phyloP scores from a whole-genome alignment of 2,888 invertebrate genomes.

The Pandemis cinnamomeana region DNA sequence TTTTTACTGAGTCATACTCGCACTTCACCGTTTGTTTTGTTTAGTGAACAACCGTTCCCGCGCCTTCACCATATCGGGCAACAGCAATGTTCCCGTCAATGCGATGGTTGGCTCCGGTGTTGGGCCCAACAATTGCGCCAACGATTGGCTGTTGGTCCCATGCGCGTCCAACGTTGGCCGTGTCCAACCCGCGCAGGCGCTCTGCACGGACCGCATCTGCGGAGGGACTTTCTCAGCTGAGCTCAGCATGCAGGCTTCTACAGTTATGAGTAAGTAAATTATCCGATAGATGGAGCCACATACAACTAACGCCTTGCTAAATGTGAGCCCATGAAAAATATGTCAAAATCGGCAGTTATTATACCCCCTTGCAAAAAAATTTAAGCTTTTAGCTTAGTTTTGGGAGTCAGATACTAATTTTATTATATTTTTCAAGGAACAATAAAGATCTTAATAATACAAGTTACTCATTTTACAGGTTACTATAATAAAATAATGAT shows the following conservation, averaged over 20 bases:
- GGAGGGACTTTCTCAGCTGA: conserved; percentile 92
- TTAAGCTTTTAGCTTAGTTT: no score
- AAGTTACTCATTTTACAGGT: no score
- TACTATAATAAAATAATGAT: no score
- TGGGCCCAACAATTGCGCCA: conserved; percentile 88
- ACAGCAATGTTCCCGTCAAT: conserved; percentile 87
- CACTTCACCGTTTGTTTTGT: background rate
- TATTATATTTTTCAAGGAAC: no score
- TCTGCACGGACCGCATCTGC: conserved; percentile 92
- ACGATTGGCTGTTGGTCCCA: conserved; percentile 92
- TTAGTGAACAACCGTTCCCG: conserved; percentile 88
- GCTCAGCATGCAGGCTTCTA: conserved; percentile 86
- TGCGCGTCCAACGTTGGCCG: conserved; percentile 89
- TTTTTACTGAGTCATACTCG: no score
- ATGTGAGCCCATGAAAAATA: no score
- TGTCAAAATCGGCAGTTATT: no score
- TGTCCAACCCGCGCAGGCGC: conserved; percentile 81
- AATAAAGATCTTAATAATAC: no score
- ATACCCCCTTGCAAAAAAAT: no score
- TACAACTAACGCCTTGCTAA: no score
- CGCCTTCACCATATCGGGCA: conserved; percentile 91
- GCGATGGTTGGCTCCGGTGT: conserved; percentile 88
- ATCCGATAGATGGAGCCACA: no score
- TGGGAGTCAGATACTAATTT: no score
- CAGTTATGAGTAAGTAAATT: conserved; percentile 87